phyloP scores from a whole-genome alignment of 2,888 invertebrate species.

The Eristalis arbustorum region DNA sequence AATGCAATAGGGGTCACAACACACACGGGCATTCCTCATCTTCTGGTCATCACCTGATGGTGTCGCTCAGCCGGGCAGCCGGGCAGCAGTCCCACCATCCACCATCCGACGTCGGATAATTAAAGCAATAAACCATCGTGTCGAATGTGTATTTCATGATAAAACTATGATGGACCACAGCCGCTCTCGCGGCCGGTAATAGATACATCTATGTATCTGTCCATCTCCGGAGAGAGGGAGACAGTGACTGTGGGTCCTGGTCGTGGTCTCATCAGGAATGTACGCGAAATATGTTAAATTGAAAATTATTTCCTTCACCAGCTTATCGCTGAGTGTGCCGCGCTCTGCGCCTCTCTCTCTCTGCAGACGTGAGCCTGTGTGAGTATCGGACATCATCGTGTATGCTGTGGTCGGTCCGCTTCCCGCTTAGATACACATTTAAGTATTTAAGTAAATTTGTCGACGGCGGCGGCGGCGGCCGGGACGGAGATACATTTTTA shows the following conservation, averaged over 20 bases:
- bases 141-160: slow-evolving; percentile 65
- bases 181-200: not conserved
- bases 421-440: slow-evolving; percentile 70
- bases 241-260: not conserved
- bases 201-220: not conserved
- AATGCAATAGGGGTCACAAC: slow-evolving; percentile 70
- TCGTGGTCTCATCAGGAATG: slow-evolving; percentile 30
- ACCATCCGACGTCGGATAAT: slow-evolving; percentile 68
- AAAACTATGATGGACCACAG: slow-evolving; percentile 64
- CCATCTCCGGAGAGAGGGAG: not conserved
- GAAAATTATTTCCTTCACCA: slow-evolving; percentile 61
- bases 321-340: slow-evolving; percentile 38
- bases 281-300: slow-evolving; percentile 66
- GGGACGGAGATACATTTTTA: slow-evolving; percentile 44
- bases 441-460: slow-evolving; percentile 69
- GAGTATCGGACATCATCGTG: slow-evolving; percentile 62
- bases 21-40: slow-evolving; percentile 50
- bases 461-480: slow-evolving; percentile 33
- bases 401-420: slow-evolving; percentile 9
- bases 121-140: slow-evolving; percentile 70
- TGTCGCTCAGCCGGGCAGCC: not conserved
- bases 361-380: not conserved
- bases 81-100: too few relatives aligned
- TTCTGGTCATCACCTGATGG: slow-evolving; percentile 21
- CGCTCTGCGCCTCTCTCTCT: not conserved